Percentiles rank a stretch among this genome's conserved stretches.
These are phyloP conservation scores for Leptinotarsa tumamoca DNA, from an alignment of 2,888 invertebrate genomes.

Conservation along the genomic window DNA sequence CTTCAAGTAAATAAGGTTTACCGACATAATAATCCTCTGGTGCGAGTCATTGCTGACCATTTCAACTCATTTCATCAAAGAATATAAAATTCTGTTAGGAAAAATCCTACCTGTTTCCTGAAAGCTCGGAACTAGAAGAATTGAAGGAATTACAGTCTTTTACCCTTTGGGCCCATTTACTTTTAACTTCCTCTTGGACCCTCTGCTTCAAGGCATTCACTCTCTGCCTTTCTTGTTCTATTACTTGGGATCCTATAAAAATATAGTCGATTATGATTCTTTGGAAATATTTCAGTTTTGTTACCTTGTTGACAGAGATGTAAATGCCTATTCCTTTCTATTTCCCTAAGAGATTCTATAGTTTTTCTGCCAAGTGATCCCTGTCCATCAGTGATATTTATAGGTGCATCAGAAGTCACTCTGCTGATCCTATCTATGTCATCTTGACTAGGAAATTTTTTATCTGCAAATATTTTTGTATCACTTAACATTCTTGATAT, in stretches of 20 bases:
- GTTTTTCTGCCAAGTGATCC: slow-evolving; percentile 81
- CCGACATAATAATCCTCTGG: not conserved
- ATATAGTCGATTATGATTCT: too few species aligned
- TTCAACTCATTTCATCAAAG: not conserved
- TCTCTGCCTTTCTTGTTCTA: slow-evolving; percentile 89
- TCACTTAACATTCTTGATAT: too few species aligned
- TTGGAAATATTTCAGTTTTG: slow-evolving; percentile 24
- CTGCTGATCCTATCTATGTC: slow-evolving; percentile 90
- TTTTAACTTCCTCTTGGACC: slow-evolving; percentile 90
- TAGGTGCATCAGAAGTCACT: slow-evolving; percentile 86
- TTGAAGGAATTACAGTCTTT: slow-evolving; percentile 73
- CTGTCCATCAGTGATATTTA: slow-evolving; percentile 77
- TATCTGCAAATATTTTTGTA: slow-evolving; percentile 44
- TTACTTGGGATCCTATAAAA: slow-evolving; percentile 84
- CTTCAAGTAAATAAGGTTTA: too few species aligned
- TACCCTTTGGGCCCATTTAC: slow-evolving; percentile 81
- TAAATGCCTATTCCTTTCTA: slow-evolving; percentile 87
- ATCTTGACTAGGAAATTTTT: slow-evolving; percentile 78
- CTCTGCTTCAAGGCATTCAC: slow-evolving; percentile 87
- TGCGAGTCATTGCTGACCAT: not conserved
- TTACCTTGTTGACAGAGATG: slow-evolving; percentile 92
- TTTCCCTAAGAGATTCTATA: slow-evolving; percentile 88
- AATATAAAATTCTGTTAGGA: not conserved
- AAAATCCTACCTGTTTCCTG: slow-evolving; percentile 57
- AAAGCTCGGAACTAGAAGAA: slow-evolving; percentile 61